These are phyloP conservation scores for Cygnus buccinator DNA, from an alignment of 2,113 vertebrate genomes.

Conservation along the genomic window DNA sequence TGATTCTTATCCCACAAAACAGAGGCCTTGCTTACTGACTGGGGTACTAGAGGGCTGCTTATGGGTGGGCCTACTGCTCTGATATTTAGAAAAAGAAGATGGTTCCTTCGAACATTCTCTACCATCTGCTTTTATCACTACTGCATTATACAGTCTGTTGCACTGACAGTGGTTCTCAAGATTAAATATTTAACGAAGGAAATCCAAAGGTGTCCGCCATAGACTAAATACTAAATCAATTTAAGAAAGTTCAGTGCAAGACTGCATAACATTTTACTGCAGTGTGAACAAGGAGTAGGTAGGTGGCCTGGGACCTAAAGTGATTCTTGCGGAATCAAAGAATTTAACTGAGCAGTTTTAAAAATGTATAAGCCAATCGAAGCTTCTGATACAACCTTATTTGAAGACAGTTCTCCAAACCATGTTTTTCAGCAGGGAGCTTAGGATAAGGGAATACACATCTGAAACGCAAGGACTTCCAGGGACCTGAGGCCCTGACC, in stretches of 20 bases:
- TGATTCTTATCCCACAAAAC: not conserved
- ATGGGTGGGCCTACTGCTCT: not conserved
- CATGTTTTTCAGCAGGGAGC: not conserved
- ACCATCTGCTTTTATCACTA: not conserved
- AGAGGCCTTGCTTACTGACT: not conserved
- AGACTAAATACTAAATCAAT: not conserved
- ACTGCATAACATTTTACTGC: not conserved
- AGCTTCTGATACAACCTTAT: not conserved
- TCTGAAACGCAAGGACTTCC: not conserved
- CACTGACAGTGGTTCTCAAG: not conserved
- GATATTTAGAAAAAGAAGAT: not conserved
- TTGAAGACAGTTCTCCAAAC: not conserved
- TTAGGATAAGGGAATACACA: not conserved
- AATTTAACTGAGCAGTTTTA: not conserved
- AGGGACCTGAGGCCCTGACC: not conserved
- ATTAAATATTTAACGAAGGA: constrained; percentile 40
- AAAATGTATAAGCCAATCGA: not conserved
- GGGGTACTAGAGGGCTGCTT: not conserved
- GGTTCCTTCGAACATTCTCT: not conserved
- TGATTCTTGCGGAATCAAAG: constrained; percentile 15
- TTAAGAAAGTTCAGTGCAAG: not conserved
- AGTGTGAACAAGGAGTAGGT: not conserved
- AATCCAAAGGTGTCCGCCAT: not conserved
- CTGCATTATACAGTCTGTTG: not conserved
- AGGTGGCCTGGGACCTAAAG: not conserved